These are phyloP conservation scores for Eupithecia insigniata DNA, from an alignment of 2,888 invertebrate genomes.

Conservation along the genomic window DNA sequence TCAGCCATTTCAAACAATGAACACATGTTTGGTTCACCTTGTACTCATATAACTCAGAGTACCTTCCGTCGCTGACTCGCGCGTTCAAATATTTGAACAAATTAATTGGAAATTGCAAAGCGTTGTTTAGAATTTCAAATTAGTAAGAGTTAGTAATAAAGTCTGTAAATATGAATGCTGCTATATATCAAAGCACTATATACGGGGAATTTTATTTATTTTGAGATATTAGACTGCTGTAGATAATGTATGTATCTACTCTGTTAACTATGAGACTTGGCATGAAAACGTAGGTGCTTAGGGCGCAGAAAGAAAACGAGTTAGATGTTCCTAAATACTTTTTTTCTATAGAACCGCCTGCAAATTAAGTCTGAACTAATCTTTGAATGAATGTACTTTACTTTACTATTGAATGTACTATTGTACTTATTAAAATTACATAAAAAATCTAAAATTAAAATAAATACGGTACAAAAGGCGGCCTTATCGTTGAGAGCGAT, in stretches of 20 bases:
- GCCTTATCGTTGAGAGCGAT: too few relatives aligned
- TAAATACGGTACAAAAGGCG: too few relatives aligned
- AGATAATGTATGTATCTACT: too few relatives aligned
- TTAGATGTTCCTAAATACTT: too few relatives aligned
- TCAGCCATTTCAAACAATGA: not conserved
- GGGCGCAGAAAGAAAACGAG: too few relatives aligned
- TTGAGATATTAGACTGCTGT: not conserved
- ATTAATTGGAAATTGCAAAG: conserved; percentile 36
- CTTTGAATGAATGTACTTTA: too few relatives aligned
- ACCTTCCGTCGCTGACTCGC: not conserved
- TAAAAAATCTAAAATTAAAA: too few relatives aligned
- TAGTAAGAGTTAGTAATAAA: conserved; percentile 4
- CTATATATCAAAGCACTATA: not conserved
- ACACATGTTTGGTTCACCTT: conserved; percentile 12
- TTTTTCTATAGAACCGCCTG: too few relatives aligned
- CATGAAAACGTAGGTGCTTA: not conserved
- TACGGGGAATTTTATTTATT: not conserved
- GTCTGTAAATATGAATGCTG: not conserved
- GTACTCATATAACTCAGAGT: not conserved
- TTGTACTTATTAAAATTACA: too few relatives aligned
- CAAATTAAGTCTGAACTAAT: too few relatives aligned
- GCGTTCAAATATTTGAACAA: conserved; percentile 37
- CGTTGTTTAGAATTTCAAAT: conserved; percentile 26
- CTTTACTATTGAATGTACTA: too few relatives aligned
- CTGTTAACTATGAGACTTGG: not conserved